Conservation (phyloP, 2,888 invertebrate species). For the Escarpia spicata region DNA sequence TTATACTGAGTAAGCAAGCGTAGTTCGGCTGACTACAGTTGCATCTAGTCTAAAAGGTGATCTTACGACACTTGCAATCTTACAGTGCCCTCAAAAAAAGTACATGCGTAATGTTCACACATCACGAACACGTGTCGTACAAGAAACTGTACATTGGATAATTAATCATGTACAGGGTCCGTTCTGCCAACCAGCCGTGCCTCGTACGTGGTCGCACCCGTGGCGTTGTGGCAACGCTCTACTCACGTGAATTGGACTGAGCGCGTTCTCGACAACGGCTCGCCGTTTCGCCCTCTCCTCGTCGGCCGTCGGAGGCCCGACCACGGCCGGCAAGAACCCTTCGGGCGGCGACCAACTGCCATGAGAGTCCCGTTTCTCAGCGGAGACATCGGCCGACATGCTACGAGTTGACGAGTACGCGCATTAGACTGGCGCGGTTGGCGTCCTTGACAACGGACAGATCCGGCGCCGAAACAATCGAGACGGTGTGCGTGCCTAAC, state of each 20-base stretch:
- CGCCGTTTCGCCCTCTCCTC: neutral
- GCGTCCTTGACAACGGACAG: neutral
- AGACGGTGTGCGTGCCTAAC: neutral
- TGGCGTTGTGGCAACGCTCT: neutral
- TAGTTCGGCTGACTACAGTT: too few relatives aligned
- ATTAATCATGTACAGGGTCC: neutral
- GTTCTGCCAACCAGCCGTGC: neutral
- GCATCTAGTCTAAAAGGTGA: too few relatives aligned
- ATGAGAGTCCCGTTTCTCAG: neutral
- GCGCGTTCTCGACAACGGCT: neutral
- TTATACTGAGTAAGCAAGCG: too few relatives aligned
- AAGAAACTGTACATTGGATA: neutral
- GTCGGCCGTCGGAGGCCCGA: neutral
- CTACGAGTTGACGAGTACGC: neutral
- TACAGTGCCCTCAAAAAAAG: too few relatives aligned
- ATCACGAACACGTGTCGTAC: neutral
- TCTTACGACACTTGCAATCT: too few relatives aligned
- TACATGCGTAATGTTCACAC: too few relatives aligned
- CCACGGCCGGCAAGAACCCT: neutral
- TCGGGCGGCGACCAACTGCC: neutral
- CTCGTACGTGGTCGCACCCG: neutral
- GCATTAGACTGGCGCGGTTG: neutral
- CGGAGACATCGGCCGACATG: neutral
- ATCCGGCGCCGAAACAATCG: neutral
- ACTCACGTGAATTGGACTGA: slow-evolving; percentile 13